Evolutionary conservation across 2,797 vertebrate species (phyloP), one percentile per base, ranked within the genome.

Genomic region (Girardinus metallicus): DNA sequence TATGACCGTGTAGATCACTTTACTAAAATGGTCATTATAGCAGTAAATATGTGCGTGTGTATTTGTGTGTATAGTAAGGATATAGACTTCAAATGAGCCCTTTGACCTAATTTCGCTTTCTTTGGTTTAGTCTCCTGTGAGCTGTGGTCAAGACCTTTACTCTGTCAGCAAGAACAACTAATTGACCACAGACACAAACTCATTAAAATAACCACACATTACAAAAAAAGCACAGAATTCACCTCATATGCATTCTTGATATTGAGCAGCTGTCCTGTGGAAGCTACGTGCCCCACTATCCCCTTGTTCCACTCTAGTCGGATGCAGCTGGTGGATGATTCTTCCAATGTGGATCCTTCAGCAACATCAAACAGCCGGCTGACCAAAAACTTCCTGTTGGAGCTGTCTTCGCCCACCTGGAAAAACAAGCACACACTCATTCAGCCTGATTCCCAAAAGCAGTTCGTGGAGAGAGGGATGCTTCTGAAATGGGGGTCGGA

Each of bases 201-300:
- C 77, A 57, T 36, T 36, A 36, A 39, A n/a, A 10, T 26, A 39
- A 13, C 18, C 0, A 41, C 15, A 57, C 29, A 46, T 36, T 43
- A 8, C 47, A 49, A 49, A 49, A 16, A 0, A 0, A 12, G 36
- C 47, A 12, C 11, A 31, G 43, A 43, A 26, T 77, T 88, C 77
- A 99, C 98, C 97, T 99, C 96, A n/a, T 99, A 99, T 0, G 98
- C 98, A 16, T 99, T 97, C 91, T 95, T 98, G 93, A 99, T 99
- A 88, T 99, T 99, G 85, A 99, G 96, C 4, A 96, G 97, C 82
- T 98, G 96, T 2, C 98, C 98, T 2, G 96, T 96, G 16, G 97
- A 97, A 0, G 98, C 98, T 34, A 99, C 98, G 0, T 99, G 96
- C 36, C 98, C 98, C 91, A 99, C 98, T 11, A 99, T 99, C 92